Percentiles rank a stretch among this genome's conserved stretches.
Evolutionary conservation across 1,140 invertebrate species (phyloP).

Genomic region (Zaprionus capensis): DNA sequence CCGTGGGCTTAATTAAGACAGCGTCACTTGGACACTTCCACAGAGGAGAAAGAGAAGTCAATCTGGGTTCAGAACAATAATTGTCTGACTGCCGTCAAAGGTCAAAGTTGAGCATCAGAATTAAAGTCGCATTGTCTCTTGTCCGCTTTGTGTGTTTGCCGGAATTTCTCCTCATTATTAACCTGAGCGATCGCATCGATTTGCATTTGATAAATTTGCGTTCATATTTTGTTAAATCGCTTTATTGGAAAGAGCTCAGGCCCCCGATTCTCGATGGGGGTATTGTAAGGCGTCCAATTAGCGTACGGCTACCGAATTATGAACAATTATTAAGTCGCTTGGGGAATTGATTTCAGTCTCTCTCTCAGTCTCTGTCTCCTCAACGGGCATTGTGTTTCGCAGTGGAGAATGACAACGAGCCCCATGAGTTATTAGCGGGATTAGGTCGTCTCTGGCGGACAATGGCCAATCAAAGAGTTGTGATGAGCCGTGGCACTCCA

Average conservation of each 20-base stretch:
- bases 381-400: constrained; percentile 33
- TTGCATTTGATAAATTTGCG: constrained; percentile 81
- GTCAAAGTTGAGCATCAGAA: constrained; percentile 25
- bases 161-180: constrained; percentile 31
- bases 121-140: constrained; percentile 16
- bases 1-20: constrained; percentile 24
- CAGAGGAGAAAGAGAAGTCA: not conserved
- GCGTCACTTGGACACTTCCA: constrained; percentile 10
- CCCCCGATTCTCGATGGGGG: constrained; percentile 38
- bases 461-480: constrained; percentile 60
- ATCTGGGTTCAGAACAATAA: constrained; percentile 2
- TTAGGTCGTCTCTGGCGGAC: constrained; percentile 32
- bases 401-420: constrained; percentile 13
- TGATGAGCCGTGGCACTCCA: constrained; percentile 18
- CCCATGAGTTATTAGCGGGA: constrained; percentile 40
- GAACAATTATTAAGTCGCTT: constrained; percentile 59
- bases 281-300: constrained; percentile 79
- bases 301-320: constrained; percentile 75
- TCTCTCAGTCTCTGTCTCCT: constrained; percentile 17
- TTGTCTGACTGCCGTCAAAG: constrained; percentile 12
- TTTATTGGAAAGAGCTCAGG: constrained; percentile 60
- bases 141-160: constrained; percentile 9
- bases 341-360: constrained; percentile 49
- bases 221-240: constrained; percentile 72
- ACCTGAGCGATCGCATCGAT: constrained; percentile 27